Evolutionary conservation across 1,140 invertebrate species (phyloP).

Genomic region (Ceratitis capitata): DNA sequence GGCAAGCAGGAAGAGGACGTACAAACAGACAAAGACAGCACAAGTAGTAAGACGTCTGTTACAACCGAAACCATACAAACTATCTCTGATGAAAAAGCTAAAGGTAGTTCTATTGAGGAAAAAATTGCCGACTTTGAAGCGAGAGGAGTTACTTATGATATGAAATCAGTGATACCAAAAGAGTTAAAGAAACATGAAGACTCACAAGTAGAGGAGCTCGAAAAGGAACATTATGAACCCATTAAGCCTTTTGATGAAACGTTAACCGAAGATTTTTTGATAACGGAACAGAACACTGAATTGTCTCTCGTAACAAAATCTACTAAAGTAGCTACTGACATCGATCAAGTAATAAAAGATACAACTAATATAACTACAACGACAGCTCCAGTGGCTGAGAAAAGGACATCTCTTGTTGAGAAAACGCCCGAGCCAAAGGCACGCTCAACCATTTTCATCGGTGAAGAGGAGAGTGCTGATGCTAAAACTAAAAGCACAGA

Average conservation of each 20-base stretch:
- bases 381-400: not conserved
- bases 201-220: not conserved
- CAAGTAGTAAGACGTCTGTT: not conserved
- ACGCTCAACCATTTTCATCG: not conserved
- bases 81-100: not conserved
- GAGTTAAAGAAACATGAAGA: constrained; percentile 46
- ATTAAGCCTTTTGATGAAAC: not conserved
- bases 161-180: constrained; percentile 52
- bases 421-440: not conserved
- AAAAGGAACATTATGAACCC: not conserved
- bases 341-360: not conserved
- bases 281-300: constrained; percentile 3
- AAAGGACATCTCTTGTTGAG: not conserved
- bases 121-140: constrained; percentile 62
- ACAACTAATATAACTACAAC: not conserved
- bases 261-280: not conserved
- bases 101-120: constrained; percentile 51
- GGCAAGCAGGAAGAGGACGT: not conserved
- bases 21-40: not conserved
- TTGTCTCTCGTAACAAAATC: not conserved
- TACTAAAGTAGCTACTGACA: not conserved
- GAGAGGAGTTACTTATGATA: constrained; percentile 58
- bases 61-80: not conserved
- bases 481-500: not conserved
- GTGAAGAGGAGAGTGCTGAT: not conserved